Conservation (phyloP, 2,797 vertebrate species). For the Micromesistius poutassou region DNA sequence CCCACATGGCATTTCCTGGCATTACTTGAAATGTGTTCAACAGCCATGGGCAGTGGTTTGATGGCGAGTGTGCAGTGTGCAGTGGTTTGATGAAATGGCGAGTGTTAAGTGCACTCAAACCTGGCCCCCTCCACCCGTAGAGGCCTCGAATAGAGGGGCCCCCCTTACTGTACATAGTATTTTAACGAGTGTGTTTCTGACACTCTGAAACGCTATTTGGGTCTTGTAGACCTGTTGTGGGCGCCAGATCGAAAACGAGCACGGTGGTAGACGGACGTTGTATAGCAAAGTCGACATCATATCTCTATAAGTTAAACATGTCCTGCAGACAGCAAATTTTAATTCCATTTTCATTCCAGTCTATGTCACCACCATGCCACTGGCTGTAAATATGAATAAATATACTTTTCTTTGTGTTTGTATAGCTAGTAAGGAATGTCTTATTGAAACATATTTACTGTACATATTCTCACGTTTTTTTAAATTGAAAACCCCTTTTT, state of each 20-base stretch:
- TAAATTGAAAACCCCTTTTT: background rate
- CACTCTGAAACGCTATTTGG: constrained; percentile 72
- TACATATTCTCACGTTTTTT: background rate
- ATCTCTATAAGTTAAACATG: constrained; percentile 23
- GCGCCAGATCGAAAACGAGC: constrained; percentile 44
- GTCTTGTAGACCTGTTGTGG: constrained; percentile 78
- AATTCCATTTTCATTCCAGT: constrained; percentile 21
- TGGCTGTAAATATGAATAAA: constrained; percentile 43
- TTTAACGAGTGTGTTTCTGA: constrained; percentile 74
- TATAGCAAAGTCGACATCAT: constrained; percentile 39
- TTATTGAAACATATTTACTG: constrained; percentile 12
- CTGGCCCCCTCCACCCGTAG: constrained; percentile 20
- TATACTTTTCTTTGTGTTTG: constrained; percentile 22
- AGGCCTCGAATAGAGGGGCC: constrained; percentile 43
- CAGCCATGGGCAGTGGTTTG: constrained; percentile 57
- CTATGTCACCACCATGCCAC: constrained; percentile 19
- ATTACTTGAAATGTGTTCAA: constrained; percentile 85
- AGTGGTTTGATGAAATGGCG: too few relatives aligned
- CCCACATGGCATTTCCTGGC: constrained; percentile 81
- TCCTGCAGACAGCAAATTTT: constrained; percentile 10
- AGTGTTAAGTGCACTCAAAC: constrained; percentile 21
- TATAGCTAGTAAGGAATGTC: constrained; percentile 35
- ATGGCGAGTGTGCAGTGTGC: too few relatives aligned
- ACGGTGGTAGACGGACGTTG: constrained; percentile 27
- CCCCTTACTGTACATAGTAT: constrained; percentile 73